Conservation (phyloP, 2,888 invertebrate species). For the Hydraecia micacea region DNA sequence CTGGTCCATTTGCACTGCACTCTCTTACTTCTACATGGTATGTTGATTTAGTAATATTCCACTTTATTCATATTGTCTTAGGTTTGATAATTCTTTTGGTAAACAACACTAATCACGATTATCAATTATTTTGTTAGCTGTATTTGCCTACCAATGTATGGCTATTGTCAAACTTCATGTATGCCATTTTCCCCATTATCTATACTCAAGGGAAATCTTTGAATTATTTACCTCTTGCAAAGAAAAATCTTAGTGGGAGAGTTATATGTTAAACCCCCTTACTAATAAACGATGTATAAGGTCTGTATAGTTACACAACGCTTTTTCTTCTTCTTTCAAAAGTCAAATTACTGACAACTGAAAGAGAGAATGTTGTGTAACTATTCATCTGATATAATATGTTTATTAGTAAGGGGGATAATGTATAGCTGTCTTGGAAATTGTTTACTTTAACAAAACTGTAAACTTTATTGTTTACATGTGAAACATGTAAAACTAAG, state of each 20-base stretch:
- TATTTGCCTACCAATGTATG: neutral
- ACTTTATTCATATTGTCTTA: neutral
- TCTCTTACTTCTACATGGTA: slow-evolving; percentile 99
- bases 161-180: neutral
- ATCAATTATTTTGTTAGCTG: neutral
- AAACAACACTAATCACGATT: neutral
- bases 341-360: no score
- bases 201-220: neutral
- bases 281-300: no score
- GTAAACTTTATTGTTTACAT: no score
- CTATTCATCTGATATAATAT: no score
- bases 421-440: neutral
- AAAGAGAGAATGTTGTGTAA: no score
- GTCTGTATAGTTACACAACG: no score
- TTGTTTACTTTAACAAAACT: neutral
- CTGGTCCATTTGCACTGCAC: slow-evolving; percentile 98
- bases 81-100: neutral
- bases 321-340: no score
- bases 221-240: neutral
- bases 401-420: no score
- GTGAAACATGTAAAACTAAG: neutral
- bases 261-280: neutral
- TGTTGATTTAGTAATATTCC: slow-evolving; percentile 66
- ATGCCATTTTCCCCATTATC: neutral
- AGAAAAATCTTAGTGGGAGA: neutral